Conservation (phyloP, 2,888 invertebrate species). For the Blastobasis lacticolella region DNA sequence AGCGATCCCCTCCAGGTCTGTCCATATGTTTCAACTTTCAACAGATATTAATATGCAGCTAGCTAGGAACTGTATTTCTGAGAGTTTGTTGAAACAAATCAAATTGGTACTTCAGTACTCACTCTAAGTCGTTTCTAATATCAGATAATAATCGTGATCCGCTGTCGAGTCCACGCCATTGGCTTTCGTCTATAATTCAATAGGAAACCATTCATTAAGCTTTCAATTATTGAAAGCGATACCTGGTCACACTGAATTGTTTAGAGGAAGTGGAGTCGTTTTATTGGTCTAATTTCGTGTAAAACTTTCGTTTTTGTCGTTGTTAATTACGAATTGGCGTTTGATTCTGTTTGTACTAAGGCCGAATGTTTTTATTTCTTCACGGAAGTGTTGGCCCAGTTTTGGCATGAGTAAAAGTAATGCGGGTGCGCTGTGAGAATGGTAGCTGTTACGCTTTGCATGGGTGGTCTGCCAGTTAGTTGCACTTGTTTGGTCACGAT, state of each 20-base stretch:
- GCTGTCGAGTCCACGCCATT: too few relatives aligned
- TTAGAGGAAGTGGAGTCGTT: conserved; percentile 14
- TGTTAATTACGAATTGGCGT: conserved; percentile 2
- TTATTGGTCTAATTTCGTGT: conserved; percentile 8
- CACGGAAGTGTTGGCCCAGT: conserved; percentile 39
- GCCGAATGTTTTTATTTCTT: conserved; percentile 11
- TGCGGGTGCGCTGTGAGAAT: conserved; percentile 32
- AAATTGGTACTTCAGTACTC: too few relatives aligned
- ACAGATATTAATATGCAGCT: too few relatives aligned
- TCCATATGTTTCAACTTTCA: too few relatives aligned
- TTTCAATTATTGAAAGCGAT: conserved; percentile 13
- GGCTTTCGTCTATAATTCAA: neutral
- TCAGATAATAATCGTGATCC: too few relatives aligned
- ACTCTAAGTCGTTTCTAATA: too few relatives aligned
- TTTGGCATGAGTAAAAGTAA: conserved; percentile 28
- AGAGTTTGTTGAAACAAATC: too few relatives aligned
- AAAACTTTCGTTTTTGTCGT: conserved; percentile 12
- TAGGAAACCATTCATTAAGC: conserved; percentile 7
- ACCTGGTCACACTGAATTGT: conserved; percentile 10
- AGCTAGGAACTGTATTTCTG: too few relatives aligned
- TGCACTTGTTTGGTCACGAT: conserved; percentile 31
- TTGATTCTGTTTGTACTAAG: conserved; percentile 4
- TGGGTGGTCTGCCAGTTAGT: conserved; percentile 33
- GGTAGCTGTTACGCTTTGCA: conserved; percentile 33
- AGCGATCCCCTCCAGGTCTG: too few relatives aligned